A percentile compares a stretch with the other conserved stretches of the same genome.
Conservation (phyloP, 1,140 invertebrate genomes). For the Bombus superbus region DNA sequence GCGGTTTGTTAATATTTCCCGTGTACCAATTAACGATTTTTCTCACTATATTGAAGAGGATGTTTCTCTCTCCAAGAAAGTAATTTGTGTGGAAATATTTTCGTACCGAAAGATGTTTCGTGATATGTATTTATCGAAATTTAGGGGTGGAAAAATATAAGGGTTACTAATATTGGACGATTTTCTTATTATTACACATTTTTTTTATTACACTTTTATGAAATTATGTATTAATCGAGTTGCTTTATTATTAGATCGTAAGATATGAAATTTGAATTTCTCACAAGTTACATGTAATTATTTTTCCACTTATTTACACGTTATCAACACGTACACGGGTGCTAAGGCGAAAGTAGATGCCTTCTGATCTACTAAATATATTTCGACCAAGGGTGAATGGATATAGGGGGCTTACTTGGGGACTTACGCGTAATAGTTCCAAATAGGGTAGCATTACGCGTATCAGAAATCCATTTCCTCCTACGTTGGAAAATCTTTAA, state of each 20-base stretch:
- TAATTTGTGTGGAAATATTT: slow-evolving; percentile 7
- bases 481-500: slow-evolving; percentile 75
- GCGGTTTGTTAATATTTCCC: slow-evolving; percentile 72
- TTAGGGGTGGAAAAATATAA: too few relatives aligned
- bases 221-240: too few relatives aligned
- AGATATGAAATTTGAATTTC: not conserved
- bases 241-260: too few relatives aligned
- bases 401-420: slow-evolving; percentile 72
- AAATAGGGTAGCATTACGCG: slow-evolving; percentile 78
- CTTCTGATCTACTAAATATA: slow-evolving; percentile 74
- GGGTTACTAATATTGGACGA: too few relatives aligned
- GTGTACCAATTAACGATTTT: slow-evolving; percentile 76
- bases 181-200: too few relatives aligned
- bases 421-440: slow-evolving; percentile 78
- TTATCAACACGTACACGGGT: slow-evolving; percentile 41
- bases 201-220: not conserved
- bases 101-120: not conserved
- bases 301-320: slow-evolving; percentile 23
- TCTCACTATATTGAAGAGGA: slow-evolving; percentile 29
- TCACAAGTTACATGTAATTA: not conserved
- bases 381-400: slow-evolving; percentile 71
- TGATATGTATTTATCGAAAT: not conserved
- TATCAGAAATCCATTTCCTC: slow-evolving; percentile 80
- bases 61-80: slow-evolving; percentile 31
- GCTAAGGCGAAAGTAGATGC: slow-evolving; percentile 59